Evolutionary conservation across 2,113 vertebrate species (phyloP), one percentile per base, ranked within the genome.

Genomic region (Alces alces): DNA sequence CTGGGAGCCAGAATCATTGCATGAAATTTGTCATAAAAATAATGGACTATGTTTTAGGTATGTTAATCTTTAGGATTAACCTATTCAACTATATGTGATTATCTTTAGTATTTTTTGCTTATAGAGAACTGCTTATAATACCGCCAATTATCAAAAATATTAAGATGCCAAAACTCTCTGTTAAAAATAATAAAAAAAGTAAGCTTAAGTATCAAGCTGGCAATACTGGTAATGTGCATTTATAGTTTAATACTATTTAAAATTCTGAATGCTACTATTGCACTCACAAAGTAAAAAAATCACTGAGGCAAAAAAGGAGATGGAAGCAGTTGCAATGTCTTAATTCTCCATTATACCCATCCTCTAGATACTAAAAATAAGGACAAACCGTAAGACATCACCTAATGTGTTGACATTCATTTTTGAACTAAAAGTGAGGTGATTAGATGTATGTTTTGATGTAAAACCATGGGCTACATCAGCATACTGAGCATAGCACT

Each of bases 151-250:
- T 73, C 54, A 91, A 93, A 92, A 91, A 76, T 58, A 87, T 39
- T 9, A 92, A 70, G 28, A 92, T 21, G 30, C 4, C 13, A 3
- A 90, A 92, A 54, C 27, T 73, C 83, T 88, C 2, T 16, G 33
- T 43, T 93, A 70, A 97, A 96, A 89, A 57, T 79, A 82, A 76
- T 47, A 85, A 25, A 30, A 86, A 86, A 97, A 86, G 8, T 57
- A 27, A 86, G 17, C 11, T 52, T 86, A 80, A 52, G 27, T 4
- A 94, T 76, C 64, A 89, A 23, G 7, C 5, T 86, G 43, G 2
- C 45, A 79, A 84, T 79, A 83, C 6, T 73, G 43, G 76, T 61
- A 52, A 60, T 39, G 45, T 52, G 9, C 15, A 85, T 47, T 94
- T 97, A 55, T 80, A 85, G 95, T 82, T 60, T 57, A 50, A 80